Percentiles rank a stretch among this genome's conserved stretches.
phyloP scores from a whole-genome alignment of 2,888 invertebrate genomes.

The Drosophila cyrtoloma region DNA sequence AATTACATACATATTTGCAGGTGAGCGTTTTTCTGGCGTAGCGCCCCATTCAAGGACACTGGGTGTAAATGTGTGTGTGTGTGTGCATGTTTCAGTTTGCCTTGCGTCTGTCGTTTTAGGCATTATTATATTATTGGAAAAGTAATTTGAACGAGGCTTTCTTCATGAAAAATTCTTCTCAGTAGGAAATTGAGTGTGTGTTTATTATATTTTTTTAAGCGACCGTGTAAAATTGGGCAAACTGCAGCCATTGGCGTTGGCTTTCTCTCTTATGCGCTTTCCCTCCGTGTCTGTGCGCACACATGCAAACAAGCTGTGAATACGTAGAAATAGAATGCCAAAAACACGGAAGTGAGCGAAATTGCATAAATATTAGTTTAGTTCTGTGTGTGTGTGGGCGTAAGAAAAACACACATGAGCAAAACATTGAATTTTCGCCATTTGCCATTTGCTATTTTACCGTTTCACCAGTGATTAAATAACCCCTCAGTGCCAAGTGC shows the following conservation, averaged over 20 bases:
- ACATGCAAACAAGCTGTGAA: conserved; percentile 13
- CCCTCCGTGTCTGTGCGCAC: conserved; percentile 48
- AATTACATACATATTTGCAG: conserved; percentile 56
- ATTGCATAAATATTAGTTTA: conserved; percentile 63
- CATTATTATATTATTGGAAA: conserved; percentile 35
- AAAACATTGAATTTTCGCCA: conserved; percentile 68
- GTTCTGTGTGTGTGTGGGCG: conserved; percentile 26
- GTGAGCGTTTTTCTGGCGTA: conserved; percentile 62
- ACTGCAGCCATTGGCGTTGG: conserved; percentile 54
- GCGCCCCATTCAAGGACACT: conserved; percentile 66
- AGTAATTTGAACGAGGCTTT: conserved; percentile 29
- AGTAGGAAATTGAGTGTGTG: conserved; percentile 12
- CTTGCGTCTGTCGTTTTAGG: conserved; percentile 51
- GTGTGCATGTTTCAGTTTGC: conserved; percentile 34
- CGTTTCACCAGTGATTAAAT: conserved; percentile 65
- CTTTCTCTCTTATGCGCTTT: conserved; percentile 75
- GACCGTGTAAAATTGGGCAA: conserved; percentile 54
- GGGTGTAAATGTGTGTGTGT: conserved; percentile 11
- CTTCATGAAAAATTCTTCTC: conserved; percentile 45
- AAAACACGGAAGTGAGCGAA: conserved; percentile 70
- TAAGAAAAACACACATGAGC: conserved; percentile 22
- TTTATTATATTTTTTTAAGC: conserved; percentile 20
- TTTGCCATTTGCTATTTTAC: conserved; percentile 20
- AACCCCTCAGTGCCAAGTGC: conserved; percentile 69
- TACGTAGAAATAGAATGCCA: conserved; percentile 57